Conservation (phyloP, 2,888 invertebrate species). For the Spisula subtruncata region DNA sequence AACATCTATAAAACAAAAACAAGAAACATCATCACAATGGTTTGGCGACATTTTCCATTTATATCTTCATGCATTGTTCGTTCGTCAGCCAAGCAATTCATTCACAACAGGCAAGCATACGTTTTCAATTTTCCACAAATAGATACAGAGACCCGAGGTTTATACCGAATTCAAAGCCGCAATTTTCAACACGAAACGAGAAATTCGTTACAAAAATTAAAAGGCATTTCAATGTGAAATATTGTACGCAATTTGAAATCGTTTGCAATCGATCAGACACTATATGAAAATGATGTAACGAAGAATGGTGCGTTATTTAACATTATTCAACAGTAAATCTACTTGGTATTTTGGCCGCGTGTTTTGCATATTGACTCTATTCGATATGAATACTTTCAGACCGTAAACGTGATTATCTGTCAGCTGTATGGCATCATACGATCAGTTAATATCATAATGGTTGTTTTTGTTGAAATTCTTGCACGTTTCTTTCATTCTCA, state of each 20-base stretch:
- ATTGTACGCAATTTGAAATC: neutral
- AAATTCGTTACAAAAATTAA: slow-evolving; percentile 21
- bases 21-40: neutral
- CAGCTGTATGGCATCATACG: neutral
- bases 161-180: neutral
- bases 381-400: neutral
- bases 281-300: neutral
- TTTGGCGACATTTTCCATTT: neutral
- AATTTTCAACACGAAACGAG: slow-evolving; percentile 4
- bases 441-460: slow-evolving; percentile 16
- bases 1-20: neutral
- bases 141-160: neutral
- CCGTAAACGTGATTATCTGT: neutral
- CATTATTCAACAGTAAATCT: neutral
- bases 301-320: neutral
- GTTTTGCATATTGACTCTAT: slow-evolving; percentile 19
- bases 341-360: neutral
- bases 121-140: neutral
- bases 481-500: slow-evolving; percentile 54
- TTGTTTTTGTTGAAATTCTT: slow-evolving; percentile 31
- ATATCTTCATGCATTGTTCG: neutral
- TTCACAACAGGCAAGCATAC: neutral
- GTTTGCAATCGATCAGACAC: neutral
- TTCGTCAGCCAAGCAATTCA: neutral
- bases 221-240: slow-evolving; percentile 12